Evolutionary conservation across 2,113 vertebrate genomes (phyloP), one percentile per base, ranked within the genome.

Genomic region (Oophaga pumilio): DNA sequence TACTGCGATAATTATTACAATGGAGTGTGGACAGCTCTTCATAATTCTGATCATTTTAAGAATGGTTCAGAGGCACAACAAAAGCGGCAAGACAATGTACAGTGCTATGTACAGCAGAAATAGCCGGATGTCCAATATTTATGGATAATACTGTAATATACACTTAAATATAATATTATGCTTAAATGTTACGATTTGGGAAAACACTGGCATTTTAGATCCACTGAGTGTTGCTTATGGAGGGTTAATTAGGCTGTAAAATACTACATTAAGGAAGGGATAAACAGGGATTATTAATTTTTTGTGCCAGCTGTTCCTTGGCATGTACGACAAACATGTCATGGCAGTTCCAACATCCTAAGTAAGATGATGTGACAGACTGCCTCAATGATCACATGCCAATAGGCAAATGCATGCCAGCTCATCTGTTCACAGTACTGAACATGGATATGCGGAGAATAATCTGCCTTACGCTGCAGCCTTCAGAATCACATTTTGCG

Each of bases 341-440:
- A 88, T 82, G 86, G 80, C 79, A 82, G 86, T 88, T 88, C 86
- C 86, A 88, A 83, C 71, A 88, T 88, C 79, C 86, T 88, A 88
- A 88, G 83, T 88, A 82, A 88, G 86, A 82, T 18, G 68, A 83
- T 88, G 86, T 88, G 86, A 88, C 86, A 88, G 86, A 88, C 86
- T 82, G 86, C 68, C 71, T 88, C 86, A 76, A 28, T 83, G 80
- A 88, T 88, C 79, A 73, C 57, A 83, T 88, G 86, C 80, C 86
- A 82, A 88, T 74, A 82, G 86, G 86, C 79, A 66, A 73, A 24
- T 83, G 22, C 43, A 76, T 83, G 86, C 86, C 86, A 88, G 79
- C 80, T 83, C 80, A 76, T 88, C 79, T 88, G 86, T 88, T 76
- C 79, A 20, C 71, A 74, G 62, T 64, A 76, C 28, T 53, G 69